Evolutionary conservation across 2,113 vertebrate genomes (phyloP).

Genomic region (Laticauda colubrina): DNA sequence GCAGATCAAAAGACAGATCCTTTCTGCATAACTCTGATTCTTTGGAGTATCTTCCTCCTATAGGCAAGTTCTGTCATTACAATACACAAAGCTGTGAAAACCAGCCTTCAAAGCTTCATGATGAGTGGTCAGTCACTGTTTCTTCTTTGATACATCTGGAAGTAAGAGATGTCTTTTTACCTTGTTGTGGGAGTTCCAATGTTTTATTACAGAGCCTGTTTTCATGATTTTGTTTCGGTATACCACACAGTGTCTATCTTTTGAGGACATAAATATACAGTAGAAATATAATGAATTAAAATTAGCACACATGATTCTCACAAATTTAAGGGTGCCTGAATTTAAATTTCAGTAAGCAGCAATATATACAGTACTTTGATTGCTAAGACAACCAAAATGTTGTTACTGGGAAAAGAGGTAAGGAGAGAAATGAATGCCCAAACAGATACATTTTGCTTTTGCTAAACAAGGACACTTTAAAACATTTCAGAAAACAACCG

Average conservation of each 20-base stretch:
- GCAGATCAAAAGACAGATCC: background rate
- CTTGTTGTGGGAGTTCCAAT: background rate
- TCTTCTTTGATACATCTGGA: background rate
- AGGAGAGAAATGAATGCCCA: conserved; percentile 3
- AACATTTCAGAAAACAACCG: background rate
- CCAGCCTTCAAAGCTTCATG: background rate
- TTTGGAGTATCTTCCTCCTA: background rate
- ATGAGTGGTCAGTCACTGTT: background rate
- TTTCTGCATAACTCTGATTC: background rate
- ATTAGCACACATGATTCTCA: background rate
- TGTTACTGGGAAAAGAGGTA: background rate
- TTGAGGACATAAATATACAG: conserved; percentile 6
- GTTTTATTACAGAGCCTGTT: background rate
- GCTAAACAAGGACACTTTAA: conserved; percentile 20
- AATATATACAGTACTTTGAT: background rate
- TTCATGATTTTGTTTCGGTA: background rate
- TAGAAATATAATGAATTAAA: background rate
- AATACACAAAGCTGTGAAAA: background rate
- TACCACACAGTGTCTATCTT: background rate
- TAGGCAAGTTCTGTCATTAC: background rate
- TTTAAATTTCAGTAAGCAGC: background rate
- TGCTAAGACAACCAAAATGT: background rate
- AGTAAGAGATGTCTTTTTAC: background rate
- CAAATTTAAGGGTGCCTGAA: background rate
- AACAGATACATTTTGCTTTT: conserved; percentile 21